Evolutionary conservation across 2,888 invertebrate genomes (phyloP).

Genomic region (Steinernema carpocapsae): DNA sequence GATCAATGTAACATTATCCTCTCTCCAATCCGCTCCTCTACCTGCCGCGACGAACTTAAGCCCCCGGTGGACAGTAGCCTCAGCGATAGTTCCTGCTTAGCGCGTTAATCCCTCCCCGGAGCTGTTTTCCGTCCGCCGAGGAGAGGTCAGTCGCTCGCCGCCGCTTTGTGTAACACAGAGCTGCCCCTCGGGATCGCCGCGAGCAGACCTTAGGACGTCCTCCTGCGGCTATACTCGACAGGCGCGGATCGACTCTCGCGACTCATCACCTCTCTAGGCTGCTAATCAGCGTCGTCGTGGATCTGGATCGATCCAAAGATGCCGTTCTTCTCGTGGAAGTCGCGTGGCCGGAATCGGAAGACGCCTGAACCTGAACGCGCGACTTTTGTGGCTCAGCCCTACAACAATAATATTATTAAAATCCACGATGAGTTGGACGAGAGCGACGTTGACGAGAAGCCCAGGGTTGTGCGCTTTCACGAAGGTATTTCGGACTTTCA

Average conservation of each 20-base stretch:
- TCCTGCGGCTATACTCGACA: conserved; percentile 2
- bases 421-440: conserved; percentile 30
- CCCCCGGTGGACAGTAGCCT: no score
- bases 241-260: conserved; percentile 2
- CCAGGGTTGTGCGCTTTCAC: conserved; percentile 8
- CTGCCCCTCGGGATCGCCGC: conserved; percentile 4
- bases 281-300: conserved; percentile 1
- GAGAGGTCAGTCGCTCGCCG: conserved; percentile 7
- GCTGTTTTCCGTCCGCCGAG: conserved; percentile 24
- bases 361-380: conserved; percentile 55
- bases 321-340: conserved; percentile 50
- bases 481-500: conserved; percentile 4
- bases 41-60: no score
- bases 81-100: no score
- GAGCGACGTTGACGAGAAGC: conserved; percentile 12
- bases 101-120: conserved; percentile 14
- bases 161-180: background rate
- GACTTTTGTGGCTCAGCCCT: conserved; percentile 3
- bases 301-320: background rate
- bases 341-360: conserved; percentile 50
- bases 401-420: background rate
- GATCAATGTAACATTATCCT: background rate
- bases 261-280: background rate
- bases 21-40: background rate
- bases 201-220: no score